Conservation (phyloP, 1,140 invertebrate genomes). For the Bilobella aurantiaca region DNA sequence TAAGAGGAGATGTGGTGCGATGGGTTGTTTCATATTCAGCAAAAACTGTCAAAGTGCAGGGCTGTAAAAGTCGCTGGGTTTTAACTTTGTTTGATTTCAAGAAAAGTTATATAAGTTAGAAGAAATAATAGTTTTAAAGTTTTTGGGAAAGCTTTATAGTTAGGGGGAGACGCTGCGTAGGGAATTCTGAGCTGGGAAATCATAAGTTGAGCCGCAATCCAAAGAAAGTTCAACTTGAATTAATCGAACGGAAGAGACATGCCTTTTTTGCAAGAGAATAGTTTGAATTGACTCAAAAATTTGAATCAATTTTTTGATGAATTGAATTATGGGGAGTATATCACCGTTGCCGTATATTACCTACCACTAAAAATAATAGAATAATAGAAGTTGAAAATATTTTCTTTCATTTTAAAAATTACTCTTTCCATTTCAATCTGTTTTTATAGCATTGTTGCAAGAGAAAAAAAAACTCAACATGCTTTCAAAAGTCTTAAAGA, state of each 20-base stretch:
- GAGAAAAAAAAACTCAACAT: too few species aligned
- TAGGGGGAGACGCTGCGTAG: background rate
- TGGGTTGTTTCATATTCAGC: background rate
- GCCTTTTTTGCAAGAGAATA: background rate
- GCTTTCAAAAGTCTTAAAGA: too few species aligned
- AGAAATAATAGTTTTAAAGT: background rate
- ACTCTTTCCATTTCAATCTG: too few species aligned
- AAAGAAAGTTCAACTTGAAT: background rate
- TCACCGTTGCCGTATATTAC: too few species aligned
- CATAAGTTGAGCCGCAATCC: background rate
- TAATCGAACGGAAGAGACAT: background rate
- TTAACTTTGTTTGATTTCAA: conserved; percentile 5
- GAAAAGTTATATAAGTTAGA: conserved; percentile 7
- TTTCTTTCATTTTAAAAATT: too few species aligned
- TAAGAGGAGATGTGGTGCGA: background rate
- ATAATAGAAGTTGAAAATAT: too few species aligned
- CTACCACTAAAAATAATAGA: too few species aligned
- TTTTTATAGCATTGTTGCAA: too few species aligned
- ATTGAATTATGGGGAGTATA: too few species aligned
- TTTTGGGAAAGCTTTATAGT: too few species aligned
- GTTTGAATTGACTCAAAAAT: too few species aligned
- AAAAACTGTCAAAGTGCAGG: background rate
- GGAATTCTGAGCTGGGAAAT: background rate
- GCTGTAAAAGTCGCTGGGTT: background rate
- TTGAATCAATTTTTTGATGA: too few species aligned